These are phyloP conservation scores for Rugalucina vietnamica DNA, from an alignment of 2,888 invertebrate species.

Conservation along the genomic window DNA sequence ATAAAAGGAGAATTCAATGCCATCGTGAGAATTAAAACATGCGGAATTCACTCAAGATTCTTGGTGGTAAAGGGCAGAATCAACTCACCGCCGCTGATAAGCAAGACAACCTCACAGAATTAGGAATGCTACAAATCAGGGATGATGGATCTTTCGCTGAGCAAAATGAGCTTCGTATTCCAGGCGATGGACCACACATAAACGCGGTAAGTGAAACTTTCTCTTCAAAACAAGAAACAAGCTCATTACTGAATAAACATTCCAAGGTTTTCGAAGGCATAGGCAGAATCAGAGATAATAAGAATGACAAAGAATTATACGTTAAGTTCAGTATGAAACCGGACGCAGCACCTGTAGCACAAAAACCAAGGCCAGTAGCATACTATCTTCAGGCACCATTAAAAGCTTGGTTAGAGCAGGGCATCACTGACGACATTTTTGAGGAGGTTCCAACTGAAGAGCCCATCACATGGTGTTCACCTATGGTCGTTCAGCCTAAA, in stretches of 20 bases:
- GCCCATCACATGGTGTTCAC: slow-evolving; percentile 7
- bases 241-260: background rate
- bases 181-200: background rate
- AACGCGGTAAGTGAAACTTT: background rate
- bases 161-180: background rate
- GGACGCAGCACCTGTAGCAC: background rate
- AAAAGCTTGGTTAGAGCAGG: slow-evolving; percentile 10
- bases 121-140: slow-evolving; percentile 15
- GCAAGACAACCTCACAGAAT: slow-evolving; percentile 7
- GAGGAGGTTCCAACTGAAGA: slow-evolving; percentile 1
- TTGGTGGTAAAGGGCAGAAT: background rate
- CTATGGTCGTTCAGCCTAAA: slow-evolving; percentile 7
- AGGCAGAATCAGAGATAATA: background rate
- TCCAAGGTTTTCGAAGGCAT: background rate
- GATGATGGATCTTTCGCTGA: slow-evolving; percentile 13
- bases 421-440: background rate
- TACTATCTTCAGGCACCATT: slow-evolving; percentile 5
- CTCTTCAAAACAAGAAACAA: background rate
- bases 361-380: slow-evolving; percentile 6
- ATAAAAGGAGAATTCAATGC: slow-evolving; percentile 3
- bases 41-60: slow-evolving; percentile 7
- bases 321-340: slow-evolving; percentile 1
- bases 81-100: background rate
- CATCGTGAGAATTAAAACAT: slow-evolving; percentile 13
- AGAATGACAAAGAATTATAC: slow-evolving; percentile 8